Percentiles rank a stretch among this genome's conserved stretches.
phyloP scores from a whole-genome alignment of 1,140 invertebrate genomes.

The Chrysopa pallens region DNA sequence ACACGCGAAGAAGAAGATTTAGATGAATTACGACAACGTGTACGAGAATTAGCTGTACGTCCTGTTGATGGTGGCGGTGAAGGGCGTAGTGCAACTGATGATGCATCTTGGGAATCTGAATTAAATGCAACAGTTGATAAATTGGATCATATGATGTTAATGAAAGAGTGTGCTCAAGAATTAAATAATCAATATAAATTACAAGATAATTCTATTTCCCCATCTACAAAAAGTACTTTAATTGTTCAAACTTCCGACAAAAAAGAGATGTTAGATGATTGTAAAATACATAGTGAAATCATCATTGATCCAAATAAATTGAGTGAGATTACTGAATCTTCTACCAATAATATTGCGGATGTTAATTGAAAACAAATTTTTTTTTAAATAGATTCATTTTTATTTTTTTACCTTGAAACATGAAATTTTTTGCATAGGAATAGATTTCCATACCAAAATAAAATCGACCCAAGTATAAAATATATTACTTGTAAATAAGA shows the following conservation, averaged over 20 bases:
- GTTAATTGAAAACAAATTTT: no score
- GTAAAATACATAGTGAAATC: not conserved
- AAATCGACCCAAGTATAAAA: no score
- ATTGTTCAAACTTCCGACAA: not conserved
- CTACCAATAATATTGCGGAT: no score
- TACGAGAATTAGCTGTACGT: slow-evolving; percentile 36
- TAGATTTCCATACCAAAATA: no score
- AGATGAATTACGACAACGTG: slow-evolving; percentile 31
- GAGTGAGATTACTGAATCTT: not conserved
- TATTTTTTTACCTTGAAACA: no score
- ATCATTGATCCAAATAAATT: not conserved
- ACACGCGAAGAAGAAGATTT: slow-evolving; percentile 25
- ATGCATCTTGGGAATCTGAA: slow-evolving; percentile 38
- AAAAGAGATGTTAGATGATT: not conserved
- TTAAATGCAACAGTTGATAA: slow-evolving; percentile 42
- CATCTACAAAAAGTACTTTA: not conserved
- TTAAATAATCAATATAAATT: slow-evolving; percentile 7
- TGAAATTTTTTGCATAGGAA: no score
- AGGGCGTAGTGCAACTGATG: slow-evolving; percentile 26
- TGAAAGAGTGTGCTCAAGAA: slow-evolving; percentile 32
- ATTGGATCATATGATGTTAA: slow-evolving; percentile 40
- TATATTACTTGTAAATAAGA: no score
- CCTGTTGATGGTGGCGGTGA: slow-evolving; percentile 36
- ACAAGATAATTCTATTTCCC: not conserved
- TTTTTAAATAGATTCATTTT: no score